Base-by-base conservation (phyloP, 2,888 invertebrate species). In the Holacanthella duospinosa region DNA sequence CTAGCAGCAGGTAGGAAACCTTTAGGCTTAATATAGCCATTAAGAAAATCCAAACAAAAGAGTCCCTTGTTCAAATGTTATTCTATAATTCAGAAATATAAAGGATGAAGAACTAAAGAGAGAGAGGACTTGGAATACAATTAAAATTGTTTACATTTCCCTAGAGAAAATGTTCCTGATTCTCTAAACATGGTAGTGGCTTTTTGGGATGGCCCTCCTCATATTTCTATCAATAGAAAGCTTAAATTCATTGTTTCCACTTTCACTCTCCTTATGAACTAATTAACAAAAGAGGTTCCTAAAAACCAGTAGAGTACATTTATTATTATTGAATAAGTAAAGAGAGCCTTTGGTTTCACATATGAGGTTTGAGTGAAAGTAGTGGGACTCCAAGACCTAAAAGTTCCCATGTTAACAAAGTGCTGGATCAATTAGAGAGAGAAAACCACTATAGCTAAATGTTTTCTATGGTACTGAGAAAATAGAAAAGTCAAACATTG, bases 81-180 rank as follows among this genome's bases (percentile, higher is more conserved):
- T 48, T 48, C 21, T 48, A 48, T 48, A 48, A 48, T 48, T 48
- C 48, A n/a, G 21, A 48, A 21, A n/a, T 9, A n/a, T 4, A 9
- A 21, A 4, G n/a, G 21, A 48, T 21, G 16, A 9, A 21, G 9
- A 4, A 21, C 6, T 9, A 4, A 21, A 48, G 48, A 48, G 19
- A 16, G 12, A 48, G 21, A 48, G n/a, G 21, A 21, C 48, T 48
- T 48, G 21, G 21, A 48, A 48, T 48, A 21, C 48, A 48, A 48
- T 48, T 48, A 48, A 48, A 48, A 48, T 21, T 48, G 48, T 48
- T 48, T 48, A 48, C 48, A 48, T 48, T 48, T 48, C 48, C 48
- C 48, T n/a, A 21, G 48, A 48, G 48, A 48, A 48, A 48, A 9
- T n/a, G n/a, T n/a, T 48, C 21, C 48, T 48, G 16, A 36, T 36